phyloP scores from a whole-genome alignment of 2,888 invertebrate species.

The Idaea aversata region DNA sequence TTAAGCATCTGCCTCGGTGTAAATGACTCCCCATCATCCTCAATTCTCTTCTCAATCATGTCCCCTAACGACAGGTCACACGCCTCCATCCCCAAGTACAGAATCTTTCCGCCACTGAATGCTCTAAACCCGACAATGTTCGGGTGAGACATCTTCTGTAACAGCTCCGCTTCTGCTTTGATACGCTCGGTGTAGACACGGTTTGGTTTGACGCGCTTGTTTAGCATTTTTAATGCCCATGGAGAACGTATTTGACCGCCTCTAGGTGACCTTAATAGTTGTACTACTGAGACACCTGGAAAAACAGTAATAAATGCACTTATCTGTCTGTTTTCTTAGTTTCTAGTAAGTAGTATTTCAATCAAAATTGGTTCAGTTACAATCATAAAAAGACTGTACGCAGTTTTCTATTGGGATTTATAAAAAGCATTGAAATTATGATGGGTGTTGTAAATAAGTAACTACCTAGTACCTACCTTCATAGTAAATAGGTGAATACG shows the following conservation, averaged over 20 bases:
- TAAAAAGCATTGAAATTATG: too few relatives aligned
- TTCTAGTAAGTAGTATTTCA: too few relatives aligned
- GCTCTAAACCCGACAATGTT: slow-evolving; percentile 90
- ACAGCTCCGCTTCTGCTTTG: slow-evolving; percentile 85
- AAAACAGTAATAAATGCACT: slow-evolving; percentile 5
- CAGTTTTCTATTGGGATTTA: not conserved
- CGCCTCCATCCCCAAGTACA: slow-evolving; percentile 89
- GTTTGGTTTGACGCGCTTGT: slow-evolving; percentile 69
- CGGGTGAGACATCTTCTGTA: slow-evolving; percentile 86
- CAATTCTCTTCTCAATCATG: slow-evolving; percentile 84
- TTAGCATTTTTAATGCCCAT: slow-evolving; percentile 91
- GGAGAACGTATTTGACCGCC: slow-evolving; percentile 86
- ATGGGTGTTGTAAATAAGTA: too few relatives aligned
- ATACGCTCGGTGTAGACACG: slow-evolving; percentile 79
- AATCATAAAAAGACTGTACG: too few relatives aligned
- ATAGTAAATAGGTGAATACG: not conserved
- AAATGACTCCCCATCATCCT: slow-evolving; percentile 80
- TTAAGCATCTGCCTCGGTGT: slow-evolving; percentile 82
- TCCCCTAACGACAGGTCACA: slow-evolving; percentile 86
- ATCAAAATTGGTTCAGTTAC: too few relatives aligned
- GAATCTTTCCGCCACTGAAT: slow-evolving; percentile 73
- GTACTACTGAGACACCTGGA: slow-evolving; percentile 88
- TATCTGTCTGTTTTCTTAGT: too few relatives aligned
- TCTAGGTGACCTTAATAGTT: slow-evolving; percentile 86
- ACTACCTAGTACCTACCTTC: too few relatives aligned